Base-by-base conservation (phyloP, 2,797 vertebrate species). In the Scarus forsteni region DNA sequence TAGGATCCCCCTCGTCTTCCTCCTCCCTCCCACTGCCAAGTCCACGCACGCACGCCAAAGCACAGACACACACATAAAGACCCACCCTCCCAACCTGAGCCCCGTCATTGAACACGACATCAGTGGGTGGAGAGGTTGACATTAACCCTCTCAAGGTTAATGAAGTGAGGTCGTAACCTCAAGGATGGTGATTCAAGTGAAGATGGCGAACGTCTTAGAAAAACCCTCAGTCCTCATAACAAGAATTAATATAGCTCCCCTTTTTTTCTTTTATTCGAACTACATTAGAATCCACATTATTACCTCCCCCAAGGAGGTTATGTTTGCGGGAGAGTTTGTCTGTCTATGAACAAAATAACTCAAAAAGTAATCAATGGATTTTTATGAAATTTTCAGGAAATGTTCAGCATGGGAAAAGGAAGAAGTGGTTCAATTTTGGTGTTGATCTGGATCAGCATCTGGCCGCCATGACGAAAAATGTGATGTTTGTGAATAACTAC, bases 121-220 rank as follows among this genome's bases (percentile, higher is more conserved):
- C 80, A 83, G 70, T 5, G 69, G 46, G 49, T 75, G 79, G 65
- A 85, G 43, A 80, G 50, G 84, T 66, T 60, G 81, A 85, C 85
- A 60, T 74, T 71, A 84, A 80, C 79, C 83, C 76, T 65, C 84
- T 82, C 76, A 88, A 86, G 85, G 88, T 89, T 84, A 90, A 91
- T 81, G 71, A 84, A 79, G 63, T 74, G 72, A 80, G 80, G 78
- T 76, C 43, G 45, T 75, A 70, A 75, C 65, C 70, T 15, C 45
- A 15, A 52, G 43, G 61, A 38, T 65, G 68, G 59, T 2, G 46
- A 61, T 82, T 78, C 55, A 75, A 73, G 75, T 68, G 61, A 65
- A 6, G 39, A 27, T 16, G 58, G 55, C 3, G 6, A 48, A 44
- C 9, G 2, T 75, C 70, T 66, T 57, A 54, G 72, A 61, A 58